These are phyloP conservation scores for Oryctolagus cuniculus DNA, from an alignment of 2,113 vertebrate species.

Conservation along the genomic window mOryCun1.1 NC_091439.1:14414501-14415000, in stretches of 20 bases:
- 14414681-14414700: constrained; percentile 74
- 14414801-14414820: constrained; percentile 74
- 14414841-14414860: constrained; percentile 30
- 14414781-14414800: constrained; percentile 81
- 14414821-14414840: constrained; percentile 15
- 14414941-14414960: constrained; percentile 30
- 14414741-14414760: constrained; percentile 69
- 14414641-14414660: constrained; percentile 70
- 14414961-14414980: constrained; percentile 1
- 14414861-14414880: constrained; percentile 18
- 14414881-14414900: neutral
- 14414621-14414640: constrained; percentile 65
- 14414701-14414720: constrained; percentile 82
- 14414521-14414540: neutral
- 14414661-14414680: constrained; percentile 52
- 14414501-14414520: neutral
- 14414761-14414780: constrained; percentile 83
- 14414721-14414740: constrained; percentile 68
- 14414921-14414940: neutral
- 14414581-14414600: constrained; percentile 5
- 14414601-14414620: constrained; percentile 29
- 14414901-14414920: neutral
- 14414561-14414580: constrained; percentile 14
- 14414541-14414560: constrained; percentile 7
- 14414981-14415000: constrained; percentile 1